Base-by-base conservation (phyloP, 2,113 vertebrate genomes). In the Macaca mulatta region DNA sequence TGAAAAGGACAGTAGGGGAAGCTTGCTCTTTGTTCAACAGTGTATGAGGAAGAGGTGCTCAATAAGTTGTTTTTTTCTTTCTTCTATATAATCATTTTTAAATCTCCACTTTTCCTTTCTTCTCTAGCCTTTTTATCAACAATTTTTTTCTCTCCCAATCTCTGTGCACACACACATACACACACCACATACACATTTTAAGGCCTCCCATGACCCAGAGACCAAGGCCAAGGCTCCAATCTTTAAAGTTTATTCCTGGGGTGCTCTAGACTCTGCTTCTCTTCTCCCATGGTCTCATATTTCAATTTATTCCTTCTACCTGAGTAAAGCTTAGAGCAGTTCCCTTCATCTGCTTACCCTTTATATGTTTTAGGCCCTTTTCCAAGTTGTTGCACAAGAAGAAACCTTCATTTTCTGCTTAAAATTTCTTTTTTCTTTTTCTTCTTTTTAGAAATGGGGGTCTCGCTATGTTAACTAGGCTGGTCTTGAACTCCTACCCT, bases 291-390 rank as follows among this genome's bases (percentile, higher is more conserved):
- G 4, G 52, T 83, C 35, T 96, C 18, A 12, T 90, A 35, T 96
- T 84, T 91, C 48, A 81, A 45, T 74, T 82, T 93, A 79, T 94
- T 78, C 35, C 48, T 87, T 96, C 45, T 94, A 17, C n/a, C 78
- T 82, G 30, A 94, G 79, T 16, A 92, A 81, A 89, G 45, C 16
- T 80, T 52, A 95, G 74, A 92, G 61, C 5, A 78, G 4, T 18
- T 94, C 18, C 59, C 3, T 32, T 79, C 35, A 61, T 5, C 1
- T 17, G 16, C 27, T 72, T 57, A 38, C 32, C 40, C 23, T 93
- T 93, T 92, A 40, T 83, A 43, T 13, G 10, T 77, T 87, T 92
- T 88, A 81, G 70, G 25, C 22, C 59, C 35, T 52, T 94, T 87
- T 27, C 52, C 50, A 95, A 90, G 43, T n/a, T 77, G 11, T 95